Evolutionary conservation across 2,113 vertebrate genomes (phyloP).

Genomic region (Colistium nudipinnis): DNA sequence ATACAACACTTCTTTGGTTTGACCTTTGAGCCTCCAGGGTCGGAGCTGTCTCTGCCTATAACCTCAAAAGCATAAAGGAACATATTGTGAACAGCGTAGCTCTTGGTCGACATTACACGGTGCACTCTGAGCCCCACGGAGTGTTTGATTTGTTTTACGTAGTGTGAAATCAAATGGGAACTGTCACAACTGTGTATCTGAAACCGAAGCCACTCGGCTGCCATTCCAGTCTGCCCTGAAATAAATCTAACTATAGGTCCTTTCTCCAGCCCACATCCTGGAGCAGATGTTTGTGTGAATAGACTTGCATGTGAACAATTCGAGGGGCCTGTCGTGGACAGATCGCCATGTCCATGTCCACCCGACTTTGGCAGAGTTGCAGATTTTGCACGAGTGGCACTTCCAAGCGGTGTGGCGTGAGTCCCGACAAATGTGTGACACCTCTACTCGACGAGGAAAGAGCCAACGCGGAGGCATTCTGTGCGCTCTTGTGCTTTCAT

Average conservation of each 20-base stretch:
- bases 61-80: constrained; percentile 13
- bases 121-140: constrained; percentile 16
- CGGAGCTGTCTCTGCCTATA: constrained; percentile 31
- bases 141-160: constrained; percentile 39
- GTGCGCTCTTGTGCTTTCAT: too few relatives aligned
- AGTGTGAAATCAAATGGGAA: constrained; percentile 48
- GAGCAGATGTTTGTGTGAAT: constrained; percentile 59
- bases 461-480: constrained; percentile 8
- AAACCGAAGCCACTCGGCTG: constrained; percentile 43
- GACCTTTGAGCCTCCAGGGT: constrained; percentile 29
- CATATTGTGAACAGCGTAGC: constrained; percentile 1
- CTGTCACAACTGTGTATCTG: constrained; percentile 36
- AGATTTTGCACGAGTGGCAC: constrained; percentile 15
- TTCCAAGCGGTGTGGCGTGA: neutral
- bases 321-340: constrained; percentile 46
- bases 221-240: constrained; percentile 31
- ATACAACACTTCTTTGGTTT: constrained; percentile 19
- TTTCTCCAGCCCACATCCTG: constrained; percentile 40
- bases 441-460: constrained; percentile 19
- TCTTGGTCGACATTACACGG: constrained; percentile 4
- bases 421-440: constrained; percentile 6
- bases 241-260: constrained; percentile 40
- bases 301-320: constrained; percentile 22
- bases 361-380: constrained; percentile 19
- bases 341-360: constrained; percentile 23